Conservation (phyloP, 2,797 vertebrate species). For the Enteromius thamalakanensis region DNA sequence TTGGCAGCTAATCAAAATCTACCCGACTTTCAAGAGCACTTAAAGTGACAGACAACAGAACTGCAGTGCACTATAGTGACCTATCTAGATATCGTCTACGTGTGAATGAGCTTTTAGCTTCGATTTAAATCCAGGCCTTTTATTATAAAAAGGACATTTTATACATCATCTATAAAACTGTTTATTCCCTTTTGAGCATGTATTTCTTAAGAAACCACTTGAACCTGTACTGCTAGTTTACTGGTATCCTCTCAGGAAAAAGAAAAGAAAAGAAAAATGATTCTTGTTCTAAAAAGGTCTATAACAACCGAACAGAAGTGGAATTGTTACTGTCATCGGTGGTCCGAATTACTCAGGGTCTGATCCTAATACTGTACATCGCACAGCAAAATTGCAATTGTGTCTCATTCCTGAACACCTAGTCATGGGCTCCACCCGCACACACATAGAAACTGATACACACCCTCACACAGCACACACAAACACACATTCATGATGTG, state of each 20-base stretch:
- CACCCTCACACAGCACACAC: constrained; percentile 45
- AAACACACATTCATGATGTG: constrained; percentile 51
- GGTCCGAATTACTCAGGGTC: not conserved
- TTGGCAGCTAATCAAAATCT: not conserved
- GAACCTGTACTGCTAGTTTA: not conserved
- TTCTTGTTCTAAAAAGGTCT: not conserved
- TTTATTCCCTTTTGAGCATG: not conserved
- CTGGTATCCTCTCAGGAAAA: no score
- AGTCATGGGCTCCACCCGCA: constrained; percentile 74
- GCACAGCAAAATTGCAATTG: constrained; percentile 41
- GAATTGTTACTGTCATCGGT: not conserved
- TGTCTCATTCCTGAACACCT: constrained; percentile 77
- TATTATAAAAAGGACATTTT: not conserved
- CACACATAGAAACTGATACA: constrained; percentile 50
- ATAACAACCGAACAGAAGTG: not conserved
- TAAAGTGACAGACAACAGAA: not conserved
- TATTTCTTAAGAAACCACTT: not conserved
- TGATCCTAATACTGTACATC: constrained; percentile 42
- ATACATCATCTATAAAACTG: not conserved
- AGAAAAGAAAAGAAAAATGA: not conserved
- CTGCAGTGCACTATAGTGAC: not conserved
- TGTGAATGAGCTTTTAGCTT: not conserved
- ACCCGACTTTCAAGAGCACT: not conserved
- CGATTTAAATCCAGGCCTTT: not conserved
- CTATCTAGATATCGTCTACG: no score